Percentiles rank a stretch among this genome's conserved stretches.
Evolutionary conservation across 2,797 vertebrate genomes (phyloP).

Genomic region (Chaetophractus vellerosus): DNA sequence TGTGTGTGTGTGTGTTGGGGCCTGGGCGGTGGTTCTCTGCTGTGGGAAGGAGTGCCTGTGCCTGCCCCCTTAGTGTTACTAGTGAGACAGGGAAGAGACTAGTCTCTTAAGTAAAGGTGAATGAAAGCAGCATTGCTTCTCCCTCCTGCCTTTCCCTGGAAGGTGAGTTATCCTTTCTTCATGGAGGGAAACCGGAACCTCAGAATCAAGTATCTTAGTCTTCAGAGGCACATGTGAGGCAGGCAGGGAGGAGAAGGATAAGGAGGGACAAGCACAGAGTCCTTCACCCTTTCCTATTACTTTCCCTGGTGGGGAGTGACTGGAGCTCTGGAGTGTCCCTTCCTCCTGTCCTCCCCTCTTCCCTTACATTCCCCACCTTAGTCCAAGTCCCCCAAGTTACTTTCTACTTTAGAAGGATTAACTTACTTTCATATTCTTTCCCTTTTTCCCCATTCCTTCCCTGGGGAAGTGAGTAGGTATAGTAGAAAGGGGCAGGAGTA

Average conservation of each 20-base stretch:
- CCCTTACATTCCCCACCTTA: not conserved
- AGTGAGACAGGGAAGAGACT: not conserved
- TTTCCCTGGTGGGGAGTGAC: not conserved
- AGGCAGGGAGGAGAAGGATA: too few species aligned
- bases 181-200: not conserved
- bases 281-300: not conserved
- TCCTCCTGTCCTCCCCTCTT: not conserved
- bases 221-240: not conserved
- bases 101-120: not conserved
- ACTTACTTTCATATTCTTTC: not conserved
- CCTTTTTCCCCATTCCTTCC: not conserved
- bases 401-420: not conserved
- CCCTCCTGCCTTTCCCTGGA: rapidly evolving
- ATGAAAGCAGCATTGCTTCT: not conserved
- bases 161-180: not conserved
- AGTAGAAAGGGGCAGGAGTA: not conserved
- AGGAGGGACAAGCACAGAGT: not conserved
- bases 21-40: not conserved
- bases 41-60: not conserved
- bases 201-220: not conserved
- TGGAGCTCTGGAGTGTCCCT: not conserved
- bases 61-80: not conserved
- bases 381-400: not conserved
- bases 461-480: not conserved
- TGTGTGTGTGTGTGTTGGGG: too few species aligned